Percentiles rank a stretch among this genome's conserved stretches.
Conservation (phyloP, 2,888 invertebrate species). For the Lycophotia porphyrea region DNA sequence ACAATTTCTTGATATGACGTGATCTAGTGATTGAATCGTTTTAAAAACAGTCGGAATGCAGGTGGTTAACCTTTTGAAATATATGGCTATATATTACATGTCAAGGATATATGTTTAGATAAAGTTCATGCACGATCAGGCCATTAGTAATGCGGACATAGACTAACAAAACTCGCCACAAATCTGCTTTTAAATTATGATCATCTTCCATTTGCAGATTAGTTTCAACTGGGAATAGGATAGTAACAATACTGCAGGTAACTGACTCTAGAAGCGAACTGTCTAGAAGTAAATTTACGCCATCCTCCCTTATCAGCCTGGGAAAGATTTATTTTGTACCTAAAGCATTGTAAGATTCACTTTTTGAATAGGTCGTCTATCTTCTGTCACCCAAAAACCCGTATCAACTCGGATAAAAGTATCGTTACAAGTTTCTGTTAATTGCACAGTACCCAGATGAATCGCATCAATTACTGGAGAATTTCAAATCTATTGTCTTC, state of each 20-base stretch:
- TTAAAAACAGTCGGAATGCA: constrained; percentile 57
- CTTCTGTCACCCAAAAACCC: constrained; percentile 23
- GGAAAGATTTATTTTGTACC: not conserved
- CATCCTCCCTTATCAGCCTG: not conserved
- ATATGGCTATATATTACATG: constrained; percentile 58
- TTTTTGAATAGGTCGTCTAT: constrained; percentile 8
- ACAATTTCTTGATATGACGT: constrained; percentile 22
- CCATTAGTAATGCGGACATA: constrained; percentile 43
- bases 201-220: not conserved
- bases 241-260: not conserved
- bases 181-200: constrained; percentile 20
- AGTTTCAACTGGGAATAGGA: not conserved
- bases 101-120: constrained; percentile 65
- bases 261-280: not conserved
- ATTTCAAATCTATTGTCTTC: constrained; percentile 44
- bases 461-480: constrained; percentile 44
- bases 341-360: not conserved
- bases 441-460: constrained; percentile 26
- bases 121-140: constrained; percentile 53
- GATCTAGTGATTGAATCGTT: constrained; percentile 36
- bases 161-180: constrained; percentile 10
- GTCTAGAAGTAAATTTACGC: not conserved
- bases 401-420: constrained; percentile 5
- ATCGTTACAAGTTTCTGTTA: constrained; percentile 47
- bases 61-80: constrained; percentile 66